A percentile compares a stretch with the other conserved stretches of the same genome.
These are phyloP conservation scores for Portunus trituberculatus DNA, from an alignment of 1,140 invertebrate genomes.

Conservation along the genomic window DNA sequence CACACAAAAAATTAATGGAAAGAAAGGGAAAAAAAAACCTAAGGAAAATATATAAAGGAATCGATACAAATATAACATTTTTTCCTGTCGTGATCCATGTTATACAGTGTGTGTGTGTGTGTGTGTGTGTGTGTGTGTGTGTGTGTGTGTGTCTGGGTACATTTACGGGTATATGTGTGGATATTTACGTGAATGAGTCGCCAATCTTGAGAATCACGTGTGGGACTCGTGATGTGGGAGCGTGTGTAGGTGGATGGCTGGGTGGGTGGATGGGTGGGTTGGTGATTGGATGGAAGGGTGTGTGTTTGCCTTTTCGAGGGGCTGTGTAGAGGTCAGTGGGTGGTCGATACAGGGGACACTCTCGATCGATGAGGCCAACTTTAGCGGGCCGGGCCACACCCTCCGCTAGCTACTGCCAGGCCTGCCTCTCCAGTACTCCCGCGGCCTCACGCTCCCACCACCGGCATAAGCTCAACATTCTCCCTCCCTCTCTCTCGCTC, in stretches of 20 bases:
- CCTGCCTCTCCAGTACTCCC: not conserved
- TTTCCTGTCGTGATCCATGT: too few relatives aligned
- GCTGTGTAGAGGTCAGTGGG: not conserved
- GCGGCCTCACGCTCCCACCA: not conserved
- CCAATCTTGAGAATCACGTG: too few relatives aligned
- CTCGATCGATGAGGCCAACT: not conserved
- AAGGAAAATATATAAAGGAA: too few relatives aligned
- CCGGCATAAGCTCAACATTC: not conserved
- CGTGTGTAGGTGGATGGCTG: not conserved
- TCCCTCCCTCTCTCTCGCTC: too few relatives aligned
- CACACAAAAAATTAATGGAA: too few relatives aligned
- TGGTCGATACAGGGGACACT: not conserved
- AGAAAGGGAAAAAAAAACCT: too few relatives aligned
- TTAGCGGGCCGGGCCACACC: not conserved
- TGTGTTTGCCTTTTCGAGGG: constrained; percentile 9
- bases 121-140: too few relatives aligned
- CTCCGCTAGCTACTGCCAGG: not conserved
- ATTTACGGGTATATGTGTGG: too few relatives aligned
- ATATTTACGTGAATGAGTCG: too few relatives aligned
- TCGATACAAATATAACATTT: too few relatives aligned
- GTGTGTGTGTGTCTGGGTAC: too few relatives aligned
- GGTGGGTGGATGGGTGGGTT: not conserved
- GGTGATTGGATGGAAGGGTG: not conserved
- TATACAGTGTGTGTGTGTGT: too few relatives aligned
- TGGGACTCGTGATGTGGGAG: not conserved